Percentiles rank a stretch among this genome's conserved stretches.
These are phyloP conservation scores for Monoplex corrugatus DNA, from an alignment of 2,888 invertebrate genomes.

Conservation along the genomic window DNA sequence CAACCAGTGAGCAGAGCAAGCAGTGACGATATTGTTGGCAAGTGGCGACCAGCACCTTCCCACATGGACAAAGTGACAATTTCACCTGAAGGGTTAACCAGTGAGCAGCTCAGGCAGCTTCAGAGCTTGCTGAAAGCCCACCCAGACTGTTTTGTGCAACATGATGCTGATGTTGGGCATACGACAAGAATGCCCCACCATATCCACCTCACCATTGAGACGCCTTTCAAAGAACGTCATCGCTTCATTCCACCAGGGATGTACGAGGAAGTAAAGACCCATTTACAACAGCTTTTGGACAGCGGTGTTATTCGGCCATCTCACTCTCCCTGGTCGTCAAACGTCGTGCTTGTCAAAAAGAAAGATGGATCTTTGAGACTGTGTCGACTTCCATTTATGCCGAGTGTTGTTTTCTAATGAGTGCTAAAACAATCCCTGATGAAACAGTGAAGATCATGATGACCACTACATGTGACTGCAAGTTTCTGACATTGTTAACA, in stretches of 20 bases:
- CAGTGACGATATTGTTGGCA: background rate
- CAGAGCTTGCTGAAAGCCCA: background rate
- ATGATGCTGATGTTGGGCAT: background rate
- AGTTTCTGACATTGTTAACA: no score
- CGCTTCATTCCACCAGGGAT: background rate
- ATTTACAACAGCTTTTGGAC: background rate
- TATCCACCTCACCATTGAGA: background rate
- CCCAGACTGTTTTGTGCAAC: background rate
- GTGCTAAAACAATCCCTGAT: no score
- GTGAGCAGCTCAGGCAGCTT: background rate
- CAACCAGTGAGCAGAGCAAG: constrained; percentile 25
- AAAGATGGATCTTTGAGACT: background rate
- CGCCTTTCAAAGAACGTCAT: background rate
- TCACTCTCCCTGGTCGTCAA: background rate
- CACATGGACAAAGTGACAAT: background rate
- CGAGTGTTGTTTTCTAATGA: no score
- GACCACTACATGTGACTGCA: no score
- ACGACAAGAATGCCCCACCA: background rate
- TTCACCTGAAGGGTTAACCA: background rate
- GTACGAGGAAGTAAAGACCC: background rate
- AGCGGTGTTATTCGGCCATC: background rate
- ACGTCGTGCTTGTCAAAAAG: background rate
- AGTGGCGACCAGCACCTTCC: background rate
- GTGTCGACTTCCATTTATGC: no score
- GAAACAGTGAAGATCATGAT: no score